Evolutionary conservation across 2,797 vertebrate genomes (phyloP), one percentile per base, ranked within the genome.

Genomic region (Darevskia nairensis): DNA sequence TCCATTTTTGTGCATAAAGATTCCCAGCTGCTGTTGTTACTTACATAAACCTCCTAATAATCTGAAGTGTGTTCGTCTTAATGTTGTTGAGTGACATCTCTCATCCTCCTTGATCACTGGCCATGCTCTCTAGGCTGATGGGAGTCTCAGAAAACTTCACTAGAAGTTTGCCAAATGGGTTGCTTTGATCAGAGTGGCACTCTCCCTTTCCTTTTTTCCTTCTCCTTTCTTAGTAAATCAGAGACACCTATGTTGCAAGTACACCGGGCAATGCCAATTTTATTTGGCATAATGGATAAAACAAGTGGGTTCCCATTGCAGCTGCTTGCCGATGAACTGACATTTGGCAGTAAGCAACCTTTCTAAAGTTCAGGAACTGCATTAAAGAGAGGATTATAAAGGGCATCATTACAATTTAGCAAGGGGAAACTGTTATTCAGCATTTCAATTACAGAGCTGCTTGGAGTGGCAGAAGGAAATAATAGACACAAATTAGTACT

Each of bases 381-480:
- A 95, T 97, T 96, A 94, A 94, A 96, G 95, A 93, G 92, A 95
- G 91, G 90, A 95, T 95, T 96, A 96, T 95, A 96, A 97, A 97
- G 94, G 94, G 88, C 93, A 94, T 96, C 89, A 94, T 95, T 97
- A 96, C 95, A 96, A 96, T 85, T 94, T 93, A 93, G 91, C 32
- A 72, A 90, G 93, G 85, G 90, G 93, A 96, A 96, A 96, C 80
- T 95, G 86, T 96, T 96, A 93, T 92, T 94, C 88, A 95, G 92
- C 90, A 93, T 95, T 96, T 96, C 94, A 97, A 94, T 96, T 96
- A 95, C 85, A 91, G 88, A 94, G 78, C 64, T 93, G 87, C 89
- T 93, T 75, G 86, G 85, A 95, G 83, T 91, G 92, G 78, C 92
- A 94, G 89, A 92, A 92, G 94, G 91, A 96, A 96, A 95, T 95